phyloP scores from a whole-genome alignment of 2,797 vertebrate species.

The Leuciscus waleckii region DNA sequence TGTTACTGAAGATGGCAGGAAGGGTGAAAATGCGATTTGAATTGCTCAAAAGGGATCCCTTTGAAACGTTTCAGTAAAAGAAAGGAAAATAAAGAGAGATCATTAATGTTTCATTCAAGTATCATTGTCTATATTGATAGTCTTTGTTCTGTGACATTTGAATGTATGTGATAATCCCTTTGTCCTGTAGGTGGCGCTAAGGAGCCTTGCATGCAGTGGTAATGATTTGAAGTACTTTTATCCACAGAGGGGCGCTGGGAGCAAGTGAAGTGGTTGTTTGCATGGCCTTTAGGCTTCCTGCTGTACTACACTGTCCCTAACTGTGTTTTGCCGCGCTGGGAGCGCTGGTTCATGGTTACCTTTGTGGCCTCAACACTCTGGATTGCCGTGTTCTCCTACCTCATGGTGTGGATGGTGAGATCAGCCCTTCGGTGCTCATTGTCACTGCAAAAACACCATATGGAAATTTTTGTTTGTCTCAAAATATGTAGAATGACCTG shows the following conservation, averaged over 20 bases:
- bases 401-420: constrained; percentile 88
- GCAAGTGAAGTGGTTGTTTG: constrained; percentile 77
- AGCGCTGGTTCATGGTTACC: constrained; percentile 82
- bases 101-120: not conserved
- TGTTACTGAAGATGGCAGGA: not conserved
- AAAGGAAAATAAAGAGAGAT: not conserved
- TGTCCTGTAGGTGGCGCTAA: constrained; percentile 19
- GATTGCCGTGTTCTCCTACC: constrained; percentile 86
- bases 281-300: constrained; percentile 79
- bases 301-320: constrained; percentile 80
- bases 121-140: not conserved
- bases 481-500: not conserved
- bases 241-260: constrained; percentile 70
- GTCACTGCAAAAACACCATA: not conserved
- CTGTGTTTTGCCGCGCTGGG: constrained; percentile 78
- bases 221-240: constrained; percentile 7
- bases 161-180: not conserved
- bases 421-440: not conserved
- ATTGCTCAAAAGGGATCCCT: not conserved
- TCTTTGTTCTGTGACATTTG: not conserved
- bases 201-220: not conserved
- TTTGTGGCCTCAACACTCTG: constrained; percentile 82
- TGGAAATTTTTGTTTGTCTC: not conserved
- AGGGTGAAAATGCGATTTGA: not conserved
- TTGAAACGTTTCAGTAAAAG: not conserved